Base-by-base conservation (phyloP, 2,888 invertebrate species). In the Lycophotia porphyrea region DNA sequence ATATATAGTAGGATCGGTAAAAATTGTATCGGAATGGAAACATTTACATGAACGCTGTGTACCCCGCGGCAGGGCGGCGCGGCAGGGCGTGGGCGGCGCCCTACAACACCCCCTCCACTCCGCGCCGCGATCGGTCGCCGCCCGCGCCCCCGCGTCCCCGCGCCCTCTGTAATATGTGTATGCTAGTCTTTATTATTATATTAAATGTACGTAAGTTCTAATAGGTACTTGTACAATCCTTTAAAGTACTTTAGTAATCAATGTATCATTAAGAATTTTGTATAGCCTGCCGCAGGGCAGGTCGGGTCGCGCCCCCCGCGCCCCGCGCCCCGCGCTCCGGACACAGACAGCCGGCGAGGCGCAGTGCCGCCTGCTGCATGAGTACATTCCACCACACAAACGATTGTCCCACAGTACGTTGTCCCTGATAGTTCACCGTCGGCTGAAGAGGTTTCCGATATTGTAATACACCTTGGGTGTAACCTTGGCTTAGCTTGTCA, bases 121-220 rank as follows among this genome's bases (percentile, higher is more conserved):
- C 34, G 39, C 39, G 13, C 39, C 39, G 39, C 39, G 39, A 39
- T 13, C 13, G 39, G 39, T 2, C 34, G 39, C 24, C 68, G 52
- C 5, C 31, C 36, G n/a, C 63, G 52, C 74, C 13, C 91, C 8
- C 71, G n/a, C 63, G 52, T 72, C 13, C 91, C 8, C 71, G 66
- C 61, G 58, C 39, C 31, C 39, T 21, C 71, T 91, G 88, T 91
- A 91, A 94, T 91, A 93, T 94, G 94, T 95, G 92, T 96, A 96
- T 96, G 96, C 96, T 96, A 96, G 96, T 96, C 96, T 96, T 94
- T 95, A 94, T 93, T 92, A 93, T 93, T 94, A 94, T 93, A 93
- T 93, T 94, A 94, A 93, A 63, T 92, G 93, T 93, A 92, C 90
- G 92, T 81, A 78, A 78, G 93, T 92, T 92, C 90, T 92, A 87